phyloP scores from a whole-genome alignment of 2,797 vertebrate species.

The Bufotes viridis region DNA sequence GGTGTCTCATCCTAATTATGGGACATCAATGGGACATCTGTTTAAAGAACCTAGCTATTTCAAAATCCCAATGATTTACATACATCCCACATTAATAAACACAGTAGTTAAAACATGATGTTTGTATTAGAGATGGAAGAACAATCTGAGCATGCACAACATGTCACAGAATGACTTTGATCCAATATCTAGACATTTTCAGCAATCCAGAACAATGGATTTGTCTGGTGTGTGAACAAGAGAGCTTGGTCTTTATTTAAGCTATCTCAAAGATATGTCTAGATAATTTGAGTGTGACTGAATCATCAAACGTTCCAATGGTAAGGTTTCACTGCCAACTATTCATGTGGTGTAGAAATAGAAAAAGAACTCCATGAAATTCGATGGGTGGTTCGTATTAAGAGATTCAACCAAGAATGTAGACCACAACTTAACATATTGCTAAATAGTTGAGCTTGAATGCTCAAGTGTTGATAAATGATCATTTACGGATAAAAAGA shows the following conservation, averaged over 20 bases:
- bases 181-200: constrained; percentile 36
- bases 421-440: constrained; percentile 46
- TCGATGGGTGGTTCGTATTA: constrained; percentile 45
- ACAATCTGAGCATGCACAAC: constrained; percentile 21
- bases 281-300: constrained; percentile 55
- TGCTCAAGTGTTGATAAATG: constrained; percentile 42
- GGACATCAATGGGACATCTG: background rate
- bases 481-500: constrained; percentile 36
- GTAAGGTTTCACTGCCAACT: constrained; percentile 39
- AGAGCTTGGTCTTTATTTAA: constrained; percentile 34
- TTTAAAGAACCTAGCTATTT: background rate
- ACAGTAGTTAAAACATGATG: constrained; percentile 48
- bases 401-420: constrained; percentile 33
- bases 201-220: constrained; percentile 35
- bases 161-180: constrained; percentile 44
- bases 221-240: constrained; percentile 31
- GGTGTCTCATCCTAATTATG: background rate
- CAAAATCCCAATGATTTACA: background rate
- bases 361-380: constrained; percentile 24
- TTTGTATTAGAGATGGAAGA: constrained; percentile 48
- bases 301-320: constrained; percentile 46
- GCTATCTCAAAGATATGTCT: constrained; percentile 51
- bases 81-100: background rate
- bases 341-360: constrained; percentile 47
- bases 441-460: constrained; percentile 30